Base-by-base conservation (phyloP, 2,797 vertebrate genomes). In the Enteromius trimaculatus region DNA sequence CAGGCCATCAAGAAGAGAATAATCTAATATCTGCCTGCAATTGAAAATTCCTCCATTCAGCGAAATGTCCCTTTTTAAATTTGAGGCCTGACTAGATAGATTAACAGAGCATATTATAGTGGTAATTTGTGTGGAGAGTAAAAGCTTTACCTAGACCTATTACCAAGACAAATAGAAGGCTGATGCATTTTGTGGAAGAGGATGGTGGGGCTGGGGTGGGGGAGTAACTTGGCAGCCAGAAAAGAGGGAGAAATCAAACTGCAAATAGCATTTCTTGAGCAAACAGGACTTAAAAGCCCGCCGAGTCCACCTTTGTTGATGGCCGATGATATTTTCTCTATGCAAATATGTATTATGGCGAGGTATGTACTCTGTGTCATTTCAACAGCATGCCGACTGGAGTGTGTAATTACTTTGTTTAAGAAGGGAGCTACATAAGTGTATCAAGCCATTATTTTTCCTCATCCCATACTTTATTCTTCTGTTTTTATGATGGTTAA, bases 61-160 rank as follows among this genome's bases (percentile, higher is more conserved):
- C 47, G 60, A 60, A 81, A 71, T 66, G 66, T 65, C 58, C 58
- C 69, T 81, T 64, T 84, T 55, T 81, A 58, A 66, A 72, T 76
- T 47, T 66, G 60, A 79, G 29, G 74, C 79, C 74, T 71, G 29
- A 65, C 65, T 64, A 68, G 80, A 83, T 79, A 58, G 76, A 86
- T 86, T 78, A 78, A 66, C 79, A 81, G 79, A 79, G 68, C 39
- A 77, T 66, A 70, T 80, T 77, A 81, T 23, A 49, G 66, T 80
- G 79, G 82, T 70, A 65, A 81, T 86, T 84, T 84, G 82, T 53
- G 76, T 26, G 77, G 16, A 76, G 49, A 80, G 62, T 70, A 69
- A 83, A 80, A 81, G 79, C 78, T 86, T 81, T 74, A 81, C 82
- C 47, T 84, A 65, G 72, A 84, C 62, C 71, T 84, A 66, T 84